These are phyloP conservation scores for Calycopis cecrops DNA, from an alignment of 1,140 invertebrate species.

Conservation along the genomic window DNA sequence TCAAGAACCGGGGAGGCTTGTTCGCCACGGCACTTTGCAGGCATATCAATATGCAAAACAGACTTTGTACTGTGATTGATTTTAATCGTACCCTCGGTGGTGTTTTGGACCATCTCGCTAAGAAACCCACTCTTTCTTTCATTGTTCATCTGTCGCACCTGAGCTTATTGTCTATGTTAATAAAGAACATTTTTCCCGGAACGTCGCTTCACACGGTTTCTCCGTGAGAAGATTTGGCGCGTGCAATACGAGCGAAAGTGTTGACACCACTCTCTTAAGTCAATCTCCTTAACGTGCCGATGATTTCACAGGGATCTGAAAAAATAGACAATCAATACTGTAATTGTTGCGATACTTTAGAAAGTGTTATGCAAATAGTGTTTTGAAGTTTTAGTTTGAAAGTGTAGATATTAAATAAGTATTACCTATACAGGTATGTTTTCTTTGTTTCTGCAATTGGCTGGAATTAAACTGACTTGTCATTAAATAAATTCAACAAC, in stretches of 20 bases:
- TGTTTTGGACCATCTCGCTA: slow-evolving; percentile 27
- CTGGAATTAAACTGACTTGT: too few relatives aligned
- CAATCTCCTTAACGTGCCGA: slow-evolving; percentile 50
- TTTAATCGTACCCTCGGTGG: slow-evolving; percentile 58
- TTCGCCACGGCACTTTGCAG: slow-evolving; percentile 73
- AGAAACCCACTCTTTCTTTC: slow-evolving; percentile 35
- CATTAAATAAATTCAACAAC: too few relatives aligned
- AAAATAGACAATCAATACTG: slow-evolving; percentile 43
- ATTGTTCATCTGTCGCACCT: slow-evolving; percentile 61
- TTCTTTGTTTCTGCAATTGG: neutral
- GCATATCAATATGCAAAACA: slow-evolving; percentile 32
- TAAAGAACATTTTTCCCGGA: slow-evolving; percentile 57
- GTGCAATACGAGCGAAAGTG: slow-evolving; percentile 60
- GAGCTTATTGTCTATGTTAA: slow-evolving; percentile 42
- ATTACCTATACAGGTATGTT: too few relatives aligned
- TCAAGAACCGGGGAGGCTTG: slow-evolving; percentile 88
- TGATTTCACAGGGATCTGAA: slow-evolving; percentile 50
- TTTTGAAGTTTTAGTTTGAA: too few relatives aligned
- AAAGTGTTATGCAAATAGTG: slow-evolving; percentile 12
- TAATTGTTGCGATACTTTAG: slow-evolving; percentile 25
- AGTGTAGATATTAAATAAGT: slow-evolving; percentile 4
- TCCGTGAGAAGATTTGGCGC: slow-evolving; percentile 51
- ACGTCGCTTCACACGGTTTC: slow-evolving; percentile 65
- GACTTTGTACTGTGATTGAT: slow-evolving; percentile 27
- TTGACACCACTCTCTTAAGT: slow-evolving; percentile 42